phyloP scores from a whole-genome alignment of 2,888 invertebrate genomes.

The Syrista parreyssii region DNA sequence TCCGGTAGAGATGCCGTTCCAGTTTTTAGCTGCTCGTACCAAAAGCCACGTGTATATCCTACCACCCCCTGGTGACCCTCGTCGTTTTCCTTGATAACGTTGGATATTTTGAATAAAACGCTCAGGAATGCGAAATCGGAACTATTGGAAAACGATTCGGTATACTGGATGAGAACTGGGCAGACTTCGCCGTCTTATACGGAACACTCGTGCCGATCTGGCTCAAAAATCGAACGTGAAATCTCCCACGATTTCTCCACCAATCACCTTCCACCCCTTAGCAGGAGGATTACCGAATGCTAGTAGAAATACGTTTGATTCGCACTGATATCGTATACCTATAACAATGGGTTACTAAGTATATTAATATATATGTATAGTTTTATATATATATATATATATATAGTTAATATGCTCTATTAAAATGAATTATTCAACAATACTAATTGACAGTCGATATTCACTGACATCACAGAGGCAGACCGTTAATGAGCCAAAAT shows the following conservation, averaged over 20 bases:
- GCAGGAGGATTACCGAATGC: background rate
- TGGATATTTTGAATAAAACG: slow-evolving; percentile 46
- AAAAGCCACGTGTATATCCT: background rate
- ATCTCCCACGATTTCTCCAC: background rate
- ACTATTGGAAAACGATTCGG: slow-evolving; percentile 55
- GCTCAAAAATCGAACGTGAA: background rate
- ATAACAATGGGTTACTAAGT: no score
- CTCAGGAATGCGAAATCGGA: slow-evolving; percentile 43
- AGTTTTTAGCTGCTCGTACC: slow-evolving; percentile 6
- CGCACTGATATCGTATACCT: no score
- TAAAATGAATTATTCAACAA: background rate
- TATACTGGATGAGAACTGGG: slow-evolving; percentile 6
- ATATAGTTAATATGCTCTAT: no score
- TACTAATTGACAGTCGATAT: background rate
- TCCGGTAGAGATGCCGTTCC: slow-evolving; percentile 14
- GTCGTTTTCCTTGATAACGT: background rate
- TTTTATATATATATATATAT: no score
- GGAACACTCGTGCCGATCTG: background rate
- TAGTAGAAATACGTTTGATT: background rate
- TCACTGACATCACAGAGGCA: background rate
- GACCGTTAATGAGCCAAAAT: background rate
- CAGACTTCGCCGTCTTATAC: background rate
- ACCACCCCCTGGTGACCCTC: background rate
- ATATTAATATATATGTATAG: no score
- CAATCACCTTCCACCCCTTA: background rate